Percentiles rank a stretch among this genome's conserved stretches.
phyloP scores from a whole-genome alignment of 2,113 vertebrate species.

The Grantiella picta region DNA sequence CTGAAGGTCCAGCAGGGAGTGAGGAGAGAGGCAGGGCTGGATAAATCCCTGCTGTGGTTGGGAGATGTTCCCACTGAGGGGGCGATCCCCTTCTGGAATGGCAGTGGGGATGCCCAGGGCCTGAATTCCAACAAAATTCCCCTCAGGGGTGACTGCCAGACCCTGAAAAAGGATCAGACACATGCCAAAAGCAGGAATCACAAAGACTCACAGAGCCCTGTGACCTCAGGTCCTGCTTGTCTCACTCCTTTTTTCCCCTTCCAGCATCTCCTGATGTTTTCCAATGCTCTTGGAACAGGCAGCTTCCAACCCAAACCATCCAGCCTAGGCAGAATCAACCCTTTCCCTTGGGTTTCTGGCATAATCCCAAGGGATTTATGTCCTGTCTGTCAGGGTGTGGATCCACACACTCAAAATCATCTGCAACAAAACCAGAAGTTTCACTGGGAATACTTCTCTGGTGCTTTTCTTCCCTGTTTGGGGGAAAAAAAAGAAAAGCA shows the following conservation, averaged over 20 bases:
- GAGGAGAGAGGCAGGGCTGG: not conserved
- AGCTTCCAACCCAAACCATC: not conserved
- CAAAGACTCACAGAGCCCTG: not conserved
- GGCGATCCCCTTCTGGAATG: not conserved
- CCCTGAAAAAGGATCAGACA: too few species aligned
- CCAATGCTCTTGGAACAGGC: not conserved
- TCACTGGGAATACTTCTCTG: not conserved
- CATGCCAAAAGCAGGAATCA: not conserved
- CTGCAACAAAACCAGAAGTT: not conserved
- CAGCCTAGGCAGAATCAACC: not conserved
- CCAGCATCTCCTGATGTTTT: not conserved
- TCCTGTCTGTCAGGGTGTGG: not conserved
- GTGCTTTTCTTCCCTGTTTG: not conserved
- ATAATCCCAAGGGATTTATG: not conserved
- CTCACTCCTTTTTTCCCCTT: not conserved
- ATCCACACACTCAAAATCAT: not conserved
- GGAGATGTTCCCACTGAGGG: not conserved
- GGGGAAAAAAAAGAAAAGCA: not conserved
- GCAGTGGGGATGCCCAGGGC: not conserved
- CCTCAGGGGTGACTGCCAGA: not conserved
- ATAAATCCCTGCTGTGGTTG: not conserved
- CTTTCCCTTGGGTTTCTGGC: not conserved
- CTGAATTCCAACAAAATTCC: not conserved
- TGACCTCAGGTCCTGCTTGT: not conserved
- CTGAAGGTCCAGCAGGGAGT: not conserved